Conservation (phyloP, 1,140 invertebrate species). For the Arctopsyche grandis region DNA sequence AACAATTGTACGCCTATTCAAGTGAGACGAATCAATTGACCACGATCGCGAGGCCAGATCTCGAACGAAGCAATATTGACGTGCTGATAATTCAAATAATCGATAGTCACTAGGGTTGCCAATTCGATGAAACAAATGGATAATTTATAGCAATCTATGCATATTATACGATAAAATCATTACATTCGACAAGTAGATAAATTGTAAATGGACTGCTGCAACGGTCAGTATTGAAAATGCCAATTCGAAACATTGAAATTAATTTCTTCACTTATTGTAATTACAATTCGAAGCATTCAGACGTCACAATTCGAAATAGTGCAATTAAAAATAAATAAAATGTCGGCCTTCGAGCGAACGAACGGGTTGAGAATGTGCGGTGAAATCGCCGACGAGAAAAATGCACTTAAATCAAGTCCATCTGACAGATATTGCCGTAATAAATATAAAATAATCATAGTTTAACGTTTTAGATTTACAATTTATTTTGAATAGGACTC, state of each 20-base stretch:
- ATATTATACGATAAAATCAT: no score
- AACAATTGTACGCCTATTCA: background rate
- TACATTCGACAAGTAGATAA: no score
- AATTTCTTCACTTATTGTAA: no score
- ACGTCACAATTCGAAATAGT: background rate
- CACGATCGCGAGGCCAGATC: background rate
- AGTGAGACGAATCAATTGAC: background rate
- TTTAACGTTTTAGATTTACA: slow-evolving; percentile 22
- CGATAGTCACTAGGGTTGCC: background rate
- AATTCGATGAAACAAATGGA: background rate
- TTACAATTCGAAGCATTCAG: no score
- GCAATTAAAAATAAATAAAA: slow-evolving; percentile 25
- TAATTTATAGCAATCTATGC: background rate
- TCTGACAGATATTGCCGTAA: slow-evolving; percentile 21
- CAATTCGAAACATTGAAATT: no score
- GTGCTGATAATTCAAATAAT: background rate
- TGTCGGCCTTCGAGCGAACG: slow-evolving; percentile 7
- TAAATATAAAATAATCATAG: slow-evolving; percentile 26
- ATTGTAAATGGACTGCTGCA: no score
- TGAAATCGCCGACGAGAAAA: slow-evolving; percentile 25
- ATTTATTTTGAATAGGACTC: background rate
- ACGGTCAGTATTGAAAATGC: no score
- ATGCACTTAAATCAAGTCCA: slow-evolving; percentile 21
- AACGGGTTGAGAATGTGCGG: background rate
- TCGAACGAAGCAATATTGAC: background rate